A percentile compares a stretch with the other conserved stretches of the same genome.
phyloP scores from a whole-genome alignment of 2,113 vertebrate genomes.

The Sialia sialis region DNA sequence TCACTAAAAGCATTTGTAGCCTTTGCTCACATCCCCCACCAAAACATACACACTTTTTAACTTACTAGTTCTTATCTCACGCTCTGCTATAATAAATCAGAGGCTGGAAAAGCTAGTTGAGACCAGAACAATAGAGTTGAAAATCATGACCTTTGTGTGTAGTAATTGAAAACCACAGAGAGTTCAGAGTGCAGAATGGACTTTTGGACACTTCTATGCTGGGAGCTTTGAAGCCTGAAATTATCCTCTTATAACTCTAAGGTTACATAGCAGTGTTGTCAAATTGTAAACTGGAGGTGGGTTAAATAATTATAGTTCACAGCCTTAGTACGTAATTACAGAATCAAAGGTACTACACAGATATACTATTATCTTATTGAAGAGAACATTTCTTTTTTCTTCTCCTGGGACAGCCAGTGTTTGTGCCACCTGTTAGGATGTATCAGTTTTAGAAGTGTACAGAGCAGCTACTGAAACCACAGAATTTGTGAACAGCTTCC shows the following conservation, averaged over 20 bases:
- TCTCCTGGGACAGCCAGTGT: background rate
- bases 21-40: background rate
- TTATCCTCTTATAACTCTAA: background rate
- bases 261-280: background rate
- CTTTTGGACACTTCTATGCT: background rate
- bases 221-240: background rate
- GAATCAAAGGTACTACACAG: background rate
- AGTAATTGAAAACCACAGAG: constrained; percentile 24
- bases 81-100: constrained; percentile 16
- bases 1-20: constrained; percentile 45
- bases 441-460: background rate
- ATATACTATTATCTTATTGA: background rate
- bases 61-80: background rate
- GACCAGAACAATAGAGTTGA: background rate
- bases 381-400: background rate
- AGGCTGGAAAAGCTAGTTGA: background rate
- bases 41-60: background rate
- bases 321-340: background rate
- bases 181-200: background rate
- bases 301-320: background rate
- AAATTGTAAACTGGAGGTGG: background rate
- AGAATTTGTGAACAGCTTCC: background rate
- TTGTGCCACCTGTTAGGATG: background rate
- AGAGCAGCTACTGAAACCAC: background rate
- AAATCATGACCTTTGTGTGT: background rate